Conservation (phyloP, 2,113 vertebrate species). For the Hyperopisus bebe region DNA sequence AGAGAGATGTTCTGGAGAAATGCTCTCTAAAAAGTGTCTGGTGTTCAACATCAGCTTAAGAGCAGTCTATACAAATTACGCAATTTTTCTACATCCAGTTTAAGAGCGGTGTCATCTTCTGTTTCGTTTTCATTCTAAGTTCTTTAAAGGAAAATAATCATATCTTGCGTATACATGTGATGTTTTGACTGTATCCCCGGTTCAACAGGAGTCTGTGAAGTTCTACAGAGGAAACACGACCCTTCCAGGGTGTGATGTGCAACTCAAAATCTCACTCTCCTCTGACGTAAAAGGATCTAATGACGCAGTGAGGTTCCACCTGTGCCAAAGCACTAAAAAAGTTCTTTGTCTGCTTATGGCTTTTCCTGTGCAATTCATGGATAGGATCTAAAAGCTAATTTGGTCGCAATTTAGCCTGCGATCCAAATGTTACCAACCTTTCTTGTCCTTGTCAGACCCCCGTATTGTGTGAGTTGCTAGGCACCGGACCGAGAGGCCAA, state of each 20-base stretch:
- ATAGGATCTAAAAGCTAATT: not conserved
- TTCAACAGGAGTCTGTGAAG: not conserved
- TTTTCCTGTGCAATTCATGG: not conserved
- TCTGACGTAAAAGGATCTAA: not conserved
- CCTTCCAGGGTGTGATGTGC: not conserved
- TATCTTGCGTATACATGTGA: not conserved
- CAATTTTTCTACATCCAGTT: not conserved
- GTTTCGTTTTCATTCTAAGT: not conserved
- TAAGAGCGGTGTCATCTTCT: not conserved
- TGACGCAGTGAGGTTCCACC: not conserved
- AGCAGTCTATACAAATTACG: not conserved
- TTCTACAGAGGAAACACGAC: not conserved
- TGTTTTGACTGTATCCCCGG: not conserved
- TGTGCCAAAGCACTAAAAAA: not conserved
- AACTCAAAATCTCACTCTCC: not conserved
- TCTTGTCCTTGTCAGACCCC: not conserved
- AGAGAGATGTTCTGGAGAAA: not conserved
- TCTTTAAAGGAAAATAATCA: not conserved
- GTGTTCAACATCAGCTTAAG: not conserved
- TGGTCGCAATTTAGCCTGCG: not conserved
- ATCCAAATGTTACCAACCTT: not conserved
- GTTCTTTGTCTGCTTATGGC: not conserved
- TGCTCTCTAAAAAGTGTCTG: not conserved
- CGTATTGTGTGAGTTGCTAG: constrained; percentile 21
- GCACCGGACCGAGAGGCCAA: not conserved